A percentile compares a stretch with the other conserved stretches of the same genome.
Conservation (phyloP, 1,140 invertebrate species). For the Brachystomella parvula region DNA sequence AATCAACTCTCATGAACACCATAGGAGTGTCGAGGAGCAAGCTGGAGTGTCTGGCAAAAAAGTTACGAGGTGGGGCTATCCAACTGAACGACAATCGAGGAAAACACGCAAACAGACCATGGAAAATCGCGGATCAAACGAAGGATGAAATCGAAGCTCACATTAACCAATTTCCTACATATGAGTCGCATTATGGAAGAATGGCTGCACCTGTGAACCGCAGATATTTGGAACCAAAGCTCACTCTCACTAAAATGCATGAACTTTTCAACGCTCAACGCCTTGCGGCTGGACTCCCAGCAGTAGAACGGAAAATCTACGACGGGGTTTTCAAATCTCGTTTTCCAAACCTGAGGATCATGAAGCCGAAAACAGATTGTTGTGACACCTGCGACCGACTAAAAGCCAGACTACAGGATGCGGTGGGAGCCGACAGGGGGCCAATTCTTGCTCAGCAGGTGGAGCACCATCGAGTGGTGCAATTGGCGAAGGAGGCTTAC, state of each 20-base stretch:
- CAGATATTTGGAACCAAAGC: neutral
- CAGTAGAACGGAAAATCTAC: no score
- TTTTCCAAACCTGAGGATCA: no score
- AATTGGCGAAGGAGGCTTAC: neutral
- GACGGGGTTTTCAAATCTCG: no score
- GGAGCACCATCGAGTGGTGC: no score
- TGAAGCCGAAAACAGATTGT: neutral
- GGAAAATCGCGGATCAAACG: neutral
- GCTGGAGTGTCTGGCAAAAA: neutral
- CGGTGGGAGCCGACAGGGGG: neutral
- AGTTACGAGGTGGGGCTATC: neutral
- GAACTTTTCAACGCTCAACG: no score
- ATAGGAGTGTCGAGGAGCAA: neutral
- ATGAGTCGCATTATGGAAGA: neutral
- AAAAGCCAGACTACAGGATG: neutral
- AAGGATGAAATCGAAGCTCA: neutral
- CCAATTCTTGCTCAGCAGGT: neutral
- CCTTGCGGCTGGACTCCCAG: no score
- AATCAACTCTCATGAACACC: neutral
- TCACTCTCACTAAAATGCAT: no score
- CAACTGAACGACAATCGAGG: neutral
- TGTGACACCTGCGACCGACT: constrained; percentile 5
- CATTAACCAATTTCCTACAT: neutral
- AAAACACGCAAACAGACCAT: neutral
- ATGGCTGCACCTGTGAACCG: neutral